Percentiles rank a stretch among this genome's conserved stretches.
Evolutionary conservation across 1,140 invertebrate genomes (phyloP).

Genomic region (Pectinophora gossypiella): DNA sequence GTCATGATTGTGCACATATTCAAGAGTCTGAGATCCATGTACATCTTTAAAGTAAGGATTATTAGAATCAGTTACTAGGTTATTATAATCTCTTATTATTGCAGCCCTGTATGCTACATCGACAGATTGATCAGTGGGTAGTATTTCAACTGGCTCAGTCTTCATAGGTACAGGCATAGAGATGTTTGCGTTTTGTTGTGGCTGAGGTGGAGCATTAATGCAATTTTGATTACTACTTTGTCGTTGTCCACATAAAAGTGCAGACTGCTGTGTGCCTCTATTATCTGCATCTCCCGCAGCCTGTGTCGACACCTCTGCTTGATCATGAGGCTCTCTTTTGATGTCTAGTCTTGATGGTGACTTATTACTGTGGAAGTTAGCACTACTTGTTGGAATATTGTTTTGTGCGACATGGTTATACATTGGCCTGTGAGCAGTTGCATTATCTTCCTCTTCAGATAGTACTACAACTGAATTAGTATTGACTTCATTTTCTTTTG

Average conservation of each 20-base stretch:
- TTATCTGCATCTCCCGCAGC: constrained; percentile 8
- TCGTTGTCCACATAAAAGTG: neutral
- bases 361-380: constrained; percentile 9
- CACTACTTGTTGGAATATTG: too few relatives aligned
- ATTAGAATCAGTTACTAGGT: too few relatives aligned
- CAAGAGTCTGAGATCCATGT: too few relatives aligned
- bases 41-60: too few relatives aligned
- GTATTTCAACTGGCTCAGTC: too few relatives aligned
- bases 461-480: constrained; percentile 64
- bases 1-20: too few relatives aligned
- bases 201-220: neutral
- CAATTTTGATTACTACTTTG: neutral
- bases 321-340: constrained; percentile 44
- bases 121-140: too few relatives aligned
- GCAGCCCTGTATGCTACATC: too few relatives aligned
- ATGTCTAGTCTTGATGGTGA: constrained; percentile 28
- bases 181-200: neutral
- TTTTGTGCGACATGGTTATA: too few relatives aligned
- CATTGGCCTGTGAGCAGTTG: too few relatives aligned
- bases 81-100: too few relatives aligned
- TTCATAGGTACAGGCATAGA: neutral
- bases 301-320: constrained; percentile 17
- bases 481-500: constrained; percentile 47
- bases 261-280: neutral
- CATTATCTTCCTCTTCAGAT: constrained; percentile 68